Evolutionary conservation across 2,888 invertebrate species (phyloP), one percentile per base, ranked within the genome.

Genomic region (Chymomyza amoena): DNA sequence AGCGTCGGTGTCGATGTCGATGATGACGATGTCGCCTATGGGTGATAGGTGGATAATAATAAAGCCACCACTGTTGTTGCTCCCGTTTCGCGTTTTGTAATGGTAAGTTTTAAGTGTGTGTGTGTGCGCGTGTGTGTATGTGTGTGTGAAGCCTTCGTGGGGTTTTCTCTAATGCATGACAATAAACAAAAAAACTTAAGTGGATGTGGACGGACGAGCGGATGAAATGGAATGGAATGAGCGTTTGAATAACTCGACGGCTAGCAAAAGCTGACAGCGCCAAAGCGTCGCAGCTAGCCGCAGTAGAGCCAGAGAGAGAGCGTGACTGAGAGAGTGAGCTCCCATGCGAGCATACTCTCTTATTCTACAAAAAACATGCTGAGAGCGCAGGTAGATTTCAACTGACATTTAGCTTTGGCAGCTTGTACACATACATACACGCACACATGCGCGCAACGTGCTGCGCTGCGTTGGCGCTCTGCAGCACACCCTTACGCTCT

Each of bases 121-220:
- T 51, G 6, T 7, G n/a, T n/a, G 16, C 5, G 5, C n/a, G 25
- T n/a, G 51, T 13, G 16, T n/a, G 16, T 54, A 3, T 54, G 52
- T 13, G 16, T 54, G 20, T 18, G 10, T 18, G 60, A 69, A 69
- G 65, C 65, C 61, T 61, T 54, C 54, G 56, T 63, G 62, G 20
- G 64, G 16, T 54, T 54, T 16, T 52, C 36, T n/a, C 61, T 25
- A 71, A 25, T 28, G 15, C 61, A 70, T 39, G 69, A 65, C 54
- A 66, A 45, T 65, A 66, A 69, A 75, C 73, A 77, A 77, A 64
- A 32, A 77, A 75, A 73, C 69, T 78, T 80, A 87, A 82, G 83
- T 88, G 89, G 84, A 87, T 88, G 86, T 87, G 84, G 87, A 85
- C 85, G 88, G 85, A 88, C 84, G 88, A 88, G 87, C 84, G 87